Evolutionary conservation across 2,797 vertebrate species (phyloP).

Genomic region (Sciurus carolinensis): DNA sequence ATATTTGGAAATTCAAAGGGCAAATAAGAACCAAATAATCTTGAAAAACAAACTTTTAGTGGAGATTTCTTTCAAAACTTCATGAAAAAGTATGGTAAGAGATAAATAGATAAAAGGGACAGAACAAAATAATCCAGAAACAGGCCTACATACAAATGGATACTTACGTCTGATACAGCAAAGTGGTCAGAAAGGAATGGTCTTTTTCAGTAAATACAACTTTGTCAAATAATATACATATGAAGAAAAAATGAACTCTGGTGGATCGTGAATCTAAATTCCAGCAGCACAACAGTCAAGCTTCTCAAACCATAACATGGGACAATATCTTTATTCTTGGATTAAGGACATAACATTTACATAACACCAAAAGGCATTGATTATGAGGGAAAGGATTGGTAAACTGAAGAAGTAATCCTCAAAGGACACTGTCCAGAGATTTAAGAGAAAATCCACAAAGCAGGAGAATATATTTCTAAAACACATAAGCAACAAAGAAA

Average conservation of each 20-base stretch:
- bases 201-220: background rate
- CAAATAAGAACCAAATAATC: background rate
- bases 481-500: background rate
- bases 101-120: background rate
- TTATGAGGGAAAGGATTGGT: background rate
- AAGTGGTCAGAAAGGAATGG: background rate
- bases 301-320: background rate
- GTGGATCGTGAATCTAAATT: background rate
- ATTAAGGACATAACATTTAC: background rate
- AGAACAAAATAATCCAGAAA: background rate
- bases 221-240: background rate
- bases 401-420: background rate
- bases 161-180: background rate
- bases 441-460: background rate
- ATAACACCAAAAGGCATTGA: background rate
- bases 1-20: background rate
- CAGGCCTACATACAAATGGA: background rate
- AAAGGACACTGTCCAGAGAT: background rate
- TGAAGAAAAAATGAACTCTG: background rate
- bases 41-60: background rate
- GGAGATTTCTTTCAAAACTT: background rate
- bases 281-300: background rate
- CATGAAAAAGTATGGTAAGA: background rate
- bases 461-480: background rate
- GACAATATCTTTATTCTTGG: background rate